phyloP scores from a whole-genome alignment of 2,888 invertebrate species.

The Lepidonotus clava region DNA sequence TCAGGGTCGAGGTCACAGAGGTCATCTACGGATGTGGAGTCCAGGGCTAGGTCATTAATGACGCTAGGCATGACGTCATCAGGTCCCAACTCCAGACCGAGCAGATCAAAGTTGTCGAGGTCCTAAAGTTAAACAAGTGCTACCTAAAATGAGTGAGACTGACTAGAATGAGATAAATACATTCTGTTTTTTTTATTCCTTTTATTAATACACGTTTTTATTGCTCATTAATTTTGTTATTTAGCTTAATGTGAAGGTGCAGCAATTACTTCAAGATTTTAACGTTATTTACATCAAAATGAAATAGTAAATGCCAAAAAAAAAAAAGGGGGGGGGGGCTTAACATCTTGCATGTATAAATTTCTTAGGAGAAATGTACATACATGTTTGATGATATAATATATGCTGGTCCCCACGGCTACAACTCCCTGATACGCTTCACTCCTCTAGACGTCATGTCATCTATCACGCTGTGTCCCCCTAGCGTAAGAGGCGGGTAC shows the following conservation, averaged over 20 bases:
- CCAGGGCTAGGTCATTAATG: neutral
- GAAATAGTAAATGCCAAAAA: neutral
- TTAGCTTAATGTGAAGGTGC: neutral
- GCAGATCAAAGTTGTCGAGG: slow-evolving; percentile 35
- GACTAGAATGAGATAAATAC: neutral
- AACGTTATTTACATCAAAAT: neutral
- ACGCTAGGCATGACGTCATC: neutral
- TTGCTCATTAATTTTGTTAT: neutral
- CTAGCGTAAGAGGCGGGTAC: no score
- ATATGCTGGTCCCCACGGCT: no score
- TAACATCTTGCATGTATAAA: no score
- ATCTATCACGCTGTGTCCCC: no score
- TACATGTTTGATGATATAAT: no score
- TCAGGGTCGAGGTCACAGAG: neutral
- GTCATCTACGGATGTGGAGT: neutral
- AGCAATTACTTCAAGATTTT: neutral
- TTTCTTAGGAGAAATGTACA: no score
- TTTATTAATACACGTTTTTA: neutral
- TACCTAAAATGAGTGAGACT: neutral
- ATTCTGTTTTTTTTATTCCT: neutral
- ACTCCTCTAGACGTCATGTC: no score
- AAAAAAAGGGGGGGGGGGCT: no score
- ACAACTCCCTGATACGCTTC: no score
- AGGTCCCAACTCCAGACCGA: neutral
- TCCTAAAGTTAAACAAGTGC: no score